Conservation (phyloP, 2,113 vertebrate genomes). For the Scophthalmus maximus region DNA sequence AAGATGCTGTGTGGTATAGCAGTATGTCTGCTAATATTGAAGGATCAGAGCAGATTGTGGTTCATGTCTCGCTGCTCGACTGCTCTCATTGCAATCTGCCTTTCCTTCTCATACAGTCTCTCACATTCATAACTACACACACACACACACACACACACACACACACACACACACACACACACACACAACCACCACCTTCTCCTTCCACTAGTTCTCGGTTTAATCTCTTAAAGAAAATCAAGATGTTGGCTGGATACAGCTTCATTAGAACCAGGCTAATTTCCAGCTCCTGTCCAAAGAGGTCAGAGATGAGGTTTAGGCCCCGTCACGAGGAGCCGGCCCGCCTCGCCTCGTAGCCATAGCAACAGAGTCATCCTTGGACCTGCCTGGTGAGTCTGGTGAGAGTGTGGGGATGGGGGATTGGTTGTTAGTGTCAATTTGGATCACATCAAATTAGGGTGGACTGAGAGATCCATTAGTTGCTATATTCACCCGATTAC, state of each 20-base stretch:
- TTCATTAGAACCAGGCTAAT: conserved; percentile 31
- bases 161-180: conserved; percentile 16
- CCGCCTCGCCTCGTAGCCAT: conserved; percentile 23
- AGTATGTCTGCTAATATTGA: conserved; percentile 32
- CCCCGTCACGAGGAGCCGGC: conserved; percentile 30
- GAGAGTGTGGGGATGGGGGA: conserved; percentile 22
- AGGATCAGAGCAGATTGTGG: conserved; percentile 57
- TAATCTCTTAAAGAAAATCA: conserved; percentile 38
- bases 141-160: conserved; percentile 13
- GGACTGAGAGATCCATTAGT: conserved; percentile 52
- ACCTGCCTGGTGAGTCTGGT: conserved; percentile 33
- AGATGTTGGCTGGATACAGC: conserved; percentile 30
- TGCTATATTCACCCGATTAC: conserved; percentile 57
- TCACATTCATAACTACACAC: conserved; percentile 19
- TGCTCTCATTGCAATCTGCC: conserved; percentile 25
- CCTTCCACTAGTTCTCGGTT: conserved; percentile 4
- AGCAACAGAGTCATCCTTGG: conserved; percentile 27
- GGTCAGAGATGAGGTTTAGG: conserved; percentile 44
- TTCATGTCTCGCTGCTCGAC: conserved; percentile 43
- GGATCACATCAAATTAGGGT: conserved; percentile 61
- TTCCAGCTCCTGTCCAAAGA: conserved; percentile 19
- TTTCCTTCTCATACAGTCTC: conserved; percentile 15
- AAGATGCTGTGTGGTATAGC: conserved; percentile 17
- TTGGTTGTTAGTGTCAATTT: conserved; percentile 59
- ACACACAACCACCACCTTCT: conserved; percentile 2